Conservation (phyloP, 2,113 vertebrate species). For the Panthera tigris region DNA sequence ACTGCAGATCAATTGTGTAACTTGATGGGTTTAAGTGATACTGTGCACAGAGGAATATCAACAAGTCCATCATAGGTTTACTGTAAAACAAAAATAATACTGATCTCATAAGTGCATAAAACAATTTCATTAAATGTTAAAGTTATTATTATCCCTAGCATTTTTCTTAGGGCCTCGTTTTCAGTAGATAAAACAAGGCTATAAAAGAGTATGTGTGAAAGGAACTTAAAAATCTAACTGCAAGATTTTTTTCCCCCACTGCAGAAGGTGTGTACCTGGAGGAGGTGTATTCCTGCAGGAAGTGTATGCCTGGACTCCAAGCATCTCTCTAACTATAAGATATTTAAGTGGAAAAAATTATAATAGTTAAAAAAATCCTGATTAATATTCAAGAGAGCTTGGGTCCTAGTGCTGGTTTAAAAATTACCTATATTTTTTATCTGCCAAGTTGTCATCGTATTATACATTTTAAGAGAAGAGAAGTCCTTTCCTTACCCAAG, state of each 20-base stretch:
- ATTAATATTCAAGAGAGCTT: neutral
- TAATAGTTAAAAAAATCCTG: neutral
- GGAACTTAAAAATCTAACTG: neutral
- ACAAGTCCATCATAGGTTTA: slow-evolving; percentile 96
- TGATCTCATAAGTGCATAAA: neutral
- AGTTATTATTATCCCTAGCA: neutral
- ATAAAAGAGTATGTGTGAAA: neutral
- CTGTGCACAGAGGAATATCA: slow-evolving; percentile 95
- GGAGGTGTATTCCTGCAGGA: neutral
- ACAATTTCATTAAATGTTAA: neutral
- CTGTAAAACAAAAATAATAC: slow-evolving; percentile 84
- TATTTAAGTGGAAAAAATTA: slow-evolving; percentile 1
- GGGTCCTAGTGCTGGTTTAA: neutral
- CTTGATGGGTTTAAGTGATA: slow-evolving; percentile 97
- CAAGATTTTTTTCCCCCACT: neutral
- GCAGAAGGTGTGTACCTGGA: neutral
- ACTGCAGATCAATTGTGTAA: slow-evolving; percentile 93
- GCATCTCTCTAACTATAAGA: neutral
- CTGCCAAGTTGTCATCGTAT: neutral
- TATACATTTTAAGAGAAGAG: neutral
- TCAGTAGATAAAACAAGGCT: neutral
- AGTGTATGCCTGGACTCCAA: neutral
- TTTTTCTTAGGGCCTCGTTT: neutral
- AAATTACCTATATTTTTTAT: neutral
- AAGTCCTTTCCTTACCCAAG: neutral